Conservation (phyloP, 2,888 invertebrate genomes). For the Melanargia galathea region DNA sequence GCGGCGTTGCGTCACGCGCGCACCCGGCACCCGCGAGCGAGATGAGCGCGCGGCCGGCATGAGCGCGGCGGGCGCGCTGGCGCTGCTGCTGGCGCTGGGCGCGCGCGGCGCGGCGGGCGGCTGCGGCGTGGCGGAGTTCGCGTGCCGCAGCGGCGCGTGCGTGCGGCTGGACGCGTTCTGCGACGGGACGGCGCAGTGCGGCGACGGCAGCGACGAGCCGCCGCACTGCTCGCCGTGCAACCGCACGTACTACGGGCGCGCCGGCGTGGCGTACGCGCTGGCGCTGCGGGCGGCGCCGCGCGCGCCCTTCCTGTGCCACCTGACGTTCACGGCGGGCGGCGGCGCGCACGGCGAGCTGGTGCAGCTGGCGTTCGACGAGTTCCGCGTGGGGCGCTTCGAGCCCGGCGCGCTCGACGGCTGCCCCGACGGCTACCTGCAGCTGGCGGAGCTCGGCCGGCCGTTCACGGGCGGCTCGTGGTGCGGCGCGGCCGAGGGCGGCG, state of each 20-base stretch:
- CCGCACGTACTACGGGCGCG: constrained; percentile 94
- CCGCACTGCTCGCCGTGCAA: constrained; percentile 92
- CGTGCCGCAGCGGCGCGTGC: constrained; percentile 85
- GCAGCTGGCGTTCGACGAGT: constrained; percentile 94
- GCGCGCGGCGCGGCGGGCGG: constrained; percentile 60
- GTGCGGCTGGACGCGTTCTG: constrained; percentile 93
- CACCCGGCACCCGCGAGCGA: constrained; percentile 37
- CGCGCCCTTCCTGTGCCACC: constrained; percentile 93
- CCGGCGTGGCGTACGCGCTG: constrained; percentile 91
- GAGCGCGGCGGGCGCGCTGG: constrained; percentile 27
- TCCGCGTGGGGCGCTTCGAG: constrained; percentile 92
- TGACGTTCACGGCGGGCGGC: constrained; percentile 95
- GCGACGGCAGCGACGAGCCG: constrained; percentile 93
- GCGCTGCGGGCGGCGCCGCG: constrained; percentile 88
- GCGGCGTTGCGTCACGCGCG: too few species aligned
- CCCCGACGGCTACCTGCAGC: constrained; percentile 93
- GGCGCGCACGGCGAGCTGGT: constrained; percentile 94
- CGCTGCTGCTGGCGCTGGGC: constrained; percentile 55
- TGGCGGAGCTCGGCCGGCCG: constrained; percentile 92
- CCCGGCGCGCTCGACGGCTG: constrained; percentile 88
- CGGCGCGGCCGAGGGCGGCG: constrained; percentile 89
- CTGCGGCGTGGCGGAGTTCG: constrained; percentile 68
- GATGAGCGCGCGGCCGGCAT: constrained; percentile 15
- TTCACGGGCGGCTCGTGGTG: constrained; percentile 96
- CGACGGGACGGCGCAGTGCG: constrained; percentile 92